These are phyloP conservation scores for Sciurus vulgaris DNA, from an alignment of 2,797 vertebrate genomes.

Conservation along the genomic window DNA sequence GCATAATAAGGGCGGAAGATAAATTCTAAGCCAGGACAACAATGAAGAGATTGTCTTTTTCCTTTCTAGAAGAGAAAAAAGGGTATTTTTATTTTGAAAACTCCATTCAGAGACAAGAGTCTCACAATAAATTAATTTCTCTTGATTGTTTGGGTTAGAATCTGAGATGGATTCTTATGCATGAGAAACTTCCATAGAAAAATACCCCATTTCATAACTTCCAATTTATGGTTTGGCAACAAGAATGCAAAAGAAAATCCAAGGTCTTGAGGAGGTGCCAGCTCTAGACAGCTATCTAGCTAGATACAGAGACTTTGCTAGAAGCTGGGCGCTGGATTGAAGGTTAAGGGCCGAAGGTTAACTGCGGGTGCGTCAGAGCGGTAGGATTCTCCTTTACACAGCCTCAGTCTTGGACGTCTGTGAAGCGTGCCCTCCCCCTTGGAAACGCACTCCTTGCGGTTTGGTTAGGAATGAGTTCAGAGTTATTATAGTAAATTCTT, in stretches of 20 bases:
- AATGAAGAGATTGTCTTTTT: constrained; percentile 55
- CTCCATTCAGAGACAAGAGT: not conserved
- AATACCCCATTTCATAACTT: not conserved
- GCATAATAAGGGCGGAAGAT: constrained; percentile 52
- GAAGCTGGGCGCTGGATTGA: not conserved
- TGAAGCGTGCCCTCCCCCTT: not conserved
- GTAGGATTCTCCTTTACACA: not conserved
- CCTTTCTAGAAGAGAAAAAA: not conserved
- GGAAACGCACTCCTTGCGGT: constrained; percentile 41
- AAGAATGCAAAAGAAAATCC: constrained; percentile 11
- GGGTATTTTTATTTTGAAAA: constrained; percentile 57
- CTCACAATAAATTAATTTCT: constrained; percentile 60
- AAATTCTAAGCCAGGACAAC: constrained; percentile 41
- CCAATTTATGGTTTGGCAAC: not conserved
- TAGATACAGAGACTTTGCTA: not conserved
- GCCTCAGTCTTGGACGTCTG: not conserved
- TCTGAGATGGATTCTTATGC: constrained; percentile 9
- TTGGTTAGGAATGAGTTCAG: constrained; percentile 13
- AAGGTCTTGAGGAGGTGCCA: not conserved
- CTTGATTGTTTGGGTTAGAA: not conserved
- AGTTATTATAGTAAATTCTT: constrained; percentile 49
- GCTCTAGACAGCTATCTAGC: not conserved
- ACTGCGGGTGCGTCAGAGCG: not conserved
- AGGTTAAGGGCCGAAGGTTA: not conserved
- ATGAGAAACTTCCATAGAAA: constrained; percentile 6